Percentiles rank a stretch among this genome's conserved stretches.
Evolutionary conservation across 2,888 invertebrate genomes (phyloP).

Genomic region (Druceiella hillmani): DNA sequence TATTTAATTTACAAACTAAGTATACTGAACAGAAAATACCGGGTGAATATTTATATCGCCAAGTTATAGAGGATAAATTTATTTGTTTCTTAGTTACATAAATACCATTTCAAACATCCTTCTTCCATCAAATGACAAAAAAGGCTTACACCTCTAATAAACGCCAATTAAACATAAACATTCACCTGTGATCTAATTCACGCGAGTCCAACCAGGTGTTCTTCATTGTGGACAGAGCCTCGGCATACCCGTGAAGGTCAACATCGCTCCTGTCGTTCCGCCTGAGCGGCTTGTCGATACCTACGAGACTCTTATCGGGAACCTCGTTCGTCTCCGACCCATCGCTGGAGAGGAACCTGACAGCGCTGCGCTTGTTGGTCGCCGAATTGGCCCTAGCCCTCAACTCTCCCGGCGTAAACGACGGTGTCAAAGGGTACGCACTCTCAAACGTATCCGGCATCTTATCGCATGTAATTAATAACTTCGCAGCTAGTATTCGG

Average conservation of each 20-base stretch:
- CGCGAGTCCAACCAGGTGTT: conserved; percentile 53
- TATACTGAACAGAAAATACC: too few relatives aligned
- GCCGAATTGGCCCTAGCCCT: conserved; percentile 55
- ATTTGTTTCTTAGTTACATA: too few relatives aligned
- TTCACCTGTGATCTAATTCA: conserved; percentile 55
- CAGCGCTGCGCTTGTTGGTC: conserved; percentile 37
- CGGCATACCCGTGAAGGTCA: conserved; percentile 53
- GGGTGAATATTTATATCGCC: too few relatives aligned
- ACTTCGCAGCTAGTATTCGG: too few relatives aligned
- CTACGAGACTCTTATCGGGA: conserved; percentile 43
- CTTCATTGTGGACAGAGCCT: conserved; percentile 42
- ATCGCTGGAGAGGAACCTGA: conserved; percentile 39
- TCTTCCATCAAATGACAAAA: background rate
- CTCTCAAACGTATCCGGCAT: conserved; percentile 58
- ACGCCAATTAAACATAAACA: background rate
- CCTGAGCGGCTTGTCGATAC: conserved; percentile 37
- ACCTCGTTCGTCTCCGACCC: conserved; percentile 43
- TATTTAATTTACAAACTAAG: too few relatives aligned
- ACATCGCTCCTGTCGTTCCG: conserved; percentile 42
- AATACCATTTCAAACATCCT: too few relatives aligned
- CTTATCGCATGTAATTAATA: too few relatives aligned
- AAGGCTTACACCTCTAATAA: background rate
- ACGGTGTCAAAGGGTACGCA: conserved; percentile 48
- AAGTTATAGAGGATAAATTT: too few relatives aligned
- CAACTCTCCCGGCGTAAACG: conserved; percentile 47